These are phyloP conservation scores for Anoplopoma fimbria DNA, from an alignment of 2,113 vertebrate species.

Conservation along the genomic window DNA sequence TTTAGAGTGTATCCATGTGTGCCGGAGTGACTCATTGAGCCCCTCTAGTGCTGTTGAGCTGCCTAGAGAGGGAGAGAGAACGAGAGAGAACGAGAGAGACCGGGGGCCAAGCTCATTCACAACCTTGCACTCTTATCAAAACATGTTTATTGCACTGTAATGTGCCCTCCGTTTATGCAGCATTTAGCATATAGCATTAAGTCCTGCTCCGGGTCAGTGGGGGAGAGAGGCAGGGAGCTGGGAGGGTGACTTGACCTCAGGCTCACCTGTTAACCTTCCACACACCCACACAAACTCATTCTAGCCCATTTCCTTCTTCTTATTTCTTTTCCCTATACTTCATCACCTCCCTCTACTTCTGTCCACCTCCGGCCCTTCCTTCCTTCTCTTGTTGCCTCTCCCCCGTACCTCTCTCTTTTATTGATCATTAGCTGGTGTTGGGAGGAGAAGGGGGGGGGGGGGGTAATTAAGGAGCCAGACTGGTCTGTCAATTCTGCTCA, in stretches of 20 bases:
- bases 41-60: slow-evolving; percentile 56
- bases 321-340: background rate
- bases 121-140: slow-evolving; percentile 65
- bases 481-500: slow-evolving; percentile 81
- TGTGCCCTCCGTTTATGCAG: slow-evolving; percentile 42
- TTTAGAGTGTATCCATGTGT: slow-evolving; percentile 70
- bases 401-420: slow-evolving; percentile 57
- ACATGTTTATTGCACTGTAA: slow-evolving; percentile 59
- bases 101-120: slow-evolving; percentile 58
- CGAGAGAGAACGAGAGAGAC: slow-evolving; percentile 37
- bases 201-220: background rate
- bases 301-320: slow-evolving; percentile 23
- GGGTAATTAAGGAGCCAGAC: slow-evolving; percentile 82
- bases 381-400: background rate
- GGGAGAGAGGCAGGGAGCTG: background rate
- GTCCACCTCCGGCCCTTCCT: slow-evolving; percentile 12
- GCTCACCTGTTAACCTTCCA: slow-evolving; percentile 35
- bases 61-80: slow-evolving; percentile 32
- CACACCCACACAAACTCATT: slow-evolving; percentile 24
- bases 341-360: slow-evolving; percentile 23
- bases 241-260: slow-evolving; percentile 25
- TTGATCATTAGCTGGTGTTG: slow-evolving; percentile 83
- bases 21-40: slow-evolving; percentile 68
- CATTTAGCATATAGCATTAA: slow-evolving; percentile 27
- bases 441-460: slow-evolving; percentile 48